Evolutionary conservation across 2,797 vertebrate species (phyloP).

Genomic region (Enteromius paludinosus): DNA sequence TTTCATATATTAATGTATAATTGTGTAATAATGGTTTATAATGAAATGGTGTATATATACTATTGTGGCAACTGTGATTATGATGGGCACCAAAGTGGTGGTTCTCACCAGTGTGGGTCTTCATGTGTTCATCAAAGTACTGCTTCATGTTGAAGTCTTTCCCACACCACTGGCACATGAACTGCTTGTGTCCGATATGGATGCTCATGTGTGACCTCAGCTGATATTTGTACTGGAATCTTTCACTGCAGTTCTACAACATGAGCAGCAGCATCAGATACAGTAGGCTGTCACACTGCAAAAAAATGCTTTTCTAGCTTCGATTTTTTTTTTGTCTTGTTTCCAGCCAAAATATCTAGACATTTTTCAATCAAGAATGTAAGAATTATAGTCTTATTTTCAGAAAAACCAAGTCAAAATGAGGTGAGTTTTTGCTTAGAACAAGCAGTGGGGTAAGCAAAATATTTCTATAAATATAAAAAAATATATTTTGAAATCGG

Average conservation of each 20-base stretch:
- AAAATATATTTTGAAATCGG: too few species aligned
- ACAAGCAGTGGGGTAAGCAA: too few species aligned
- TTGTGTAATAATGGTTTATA: not conserved
- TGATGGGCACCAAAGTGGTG: constrained; percentile 35
- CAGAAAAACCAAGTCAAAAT: too few species aligned
- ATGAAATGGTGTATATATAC: not conserved
- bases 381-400: too few species aligned
- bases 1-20: not conserved
- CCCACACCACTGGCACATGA: constrained; percentile 87
- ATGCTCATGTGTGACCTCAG: constrained; percentile 85
- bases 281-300: too few species aligned
- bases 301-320: too few species aligned
- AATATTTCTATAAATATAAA: too few species aligned
- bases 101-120: constrained; percentile 81
- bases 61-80: not conserved
- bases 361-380: too few species aligned
- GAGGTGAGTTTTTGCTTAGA: too few species aligned
- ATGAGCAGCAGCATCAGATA: not conserved
- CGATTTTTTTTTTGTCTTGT: too few species aligned
- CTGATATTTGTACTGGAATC: constrained; percentile 86
- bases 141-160: constrained; percentile 89
- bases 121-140: constrained; percentile 87
- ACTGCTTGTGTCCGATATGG: constrained; percentile 87
- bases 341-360: too few species aligned
- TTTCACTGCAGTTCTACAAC: constrained; percentile 84